Evolutionary conservation across 92 coral and sea anemone species (phyloP), one percentile per base, ranked within the genome.

Genomic region (Porites divaricata): DNA sequence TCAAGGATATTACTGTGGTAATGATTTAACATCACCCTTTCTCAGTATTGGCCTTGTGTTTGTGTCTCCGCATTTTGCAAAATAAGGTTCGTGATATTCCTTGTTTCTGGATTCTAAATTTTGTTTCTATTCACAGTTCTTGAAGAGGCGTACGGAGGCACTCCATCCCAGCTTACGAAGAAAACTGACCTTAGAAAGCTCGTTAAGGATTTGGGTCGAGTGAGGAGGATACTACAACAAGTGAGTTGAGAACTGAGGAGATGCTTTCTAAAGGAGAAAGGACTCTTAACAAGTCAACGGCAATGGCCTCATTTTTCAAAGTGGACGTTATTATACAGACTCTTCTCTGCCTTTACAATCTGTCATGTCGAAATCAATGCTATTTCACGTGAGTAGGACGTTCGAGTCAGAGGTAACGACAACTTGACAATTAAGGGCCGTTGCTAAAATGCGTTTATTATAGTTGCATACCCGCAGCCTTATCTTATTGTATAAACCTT

Each of bases 161-260:
- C 71, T 61, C 93, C 83, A 3, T 22, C 86, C 16, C 76, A 70
- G 54, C 58, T 76, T 1, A 80, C 84, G 1, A 80, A 86, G 84
- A 96, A 94, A 88, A 92, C 92, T 12, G 95, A 95, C 79, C 84
- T 96, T 19, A 87, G 98, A 59, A 94, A 94, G 83, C 98, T 96
- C 53, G 96, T 92, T 14, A 96, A 90, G 63, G 95, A 94, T 61
- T 82, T 94, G 69, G 85, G 67, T 62, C 93, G 93, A 22, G 92
- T 94, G 9, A 89, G 90, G 54, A 83, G 91, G 8, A 72, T 91
- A 56, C 35, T 83, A 7, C 86, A 81, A 10, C 78, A 81, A 35
- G 70, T 71, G 26, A 81, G 78, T 72, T 81, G 67, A 81, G 67
- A 41, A 24, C 6, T n/a, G 6, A 75, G 3, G 52, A 11, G 57